Evolutionary conservation across 2,888 invertebrate species (phyloP).

Genomic region (Calameuta filiformis): DNA sequence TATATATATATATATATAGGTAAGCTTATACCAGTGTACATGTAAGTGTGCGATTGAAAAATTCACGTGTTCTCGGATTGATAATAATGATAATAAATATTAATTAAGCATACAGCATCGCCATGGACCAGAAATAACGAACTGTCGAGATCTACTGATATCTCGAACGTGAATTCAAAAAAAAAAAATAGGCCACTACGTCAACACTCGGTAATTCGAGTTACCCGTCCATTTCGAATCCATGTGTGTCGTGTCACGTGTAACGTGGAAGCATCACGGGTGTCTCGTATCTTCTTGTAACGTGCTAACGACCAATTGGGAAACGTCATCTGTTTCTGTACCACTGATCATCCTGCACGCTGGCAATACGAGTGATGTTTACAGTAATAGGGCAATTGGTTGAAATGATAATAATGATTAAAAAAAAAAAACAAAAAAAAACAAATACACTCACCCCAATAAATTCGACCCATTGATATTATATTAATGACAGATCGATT

Average conservation of each 20-base stretch:
- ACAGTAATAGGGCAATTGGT: not conserved
- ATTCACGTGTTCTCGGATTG: no score
- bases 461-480: no score
- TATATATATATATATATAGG: no score
- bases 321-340: not conserved
- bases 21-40: no score
- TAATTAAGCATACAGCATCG: not conserved
- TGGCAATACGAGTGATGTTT: not conserved
- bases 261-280: not conserved
- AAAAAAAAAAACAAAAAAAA: no score
- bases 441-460: not conserved
- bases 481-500: no score
- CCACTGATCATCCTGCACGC: not conserved
- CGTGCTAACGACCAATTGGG: not conserved
- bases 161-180: not conserved
- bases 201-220: not conserved
- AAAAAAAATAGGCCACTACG: not conserved
- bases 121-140: not conserved
- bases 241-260: not conserved
- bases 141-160: not conserved
- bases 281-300: not conserved
- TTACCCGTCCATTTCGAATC: not conserved
- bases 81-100: not conserved
- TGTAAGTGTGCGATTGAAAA: no score
- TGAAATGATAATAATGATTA: not conserved